Evolutionary conservation across 2,888 invertebrate species (phyloP).

Genomic region (Coenonympha arcania): DNA sequence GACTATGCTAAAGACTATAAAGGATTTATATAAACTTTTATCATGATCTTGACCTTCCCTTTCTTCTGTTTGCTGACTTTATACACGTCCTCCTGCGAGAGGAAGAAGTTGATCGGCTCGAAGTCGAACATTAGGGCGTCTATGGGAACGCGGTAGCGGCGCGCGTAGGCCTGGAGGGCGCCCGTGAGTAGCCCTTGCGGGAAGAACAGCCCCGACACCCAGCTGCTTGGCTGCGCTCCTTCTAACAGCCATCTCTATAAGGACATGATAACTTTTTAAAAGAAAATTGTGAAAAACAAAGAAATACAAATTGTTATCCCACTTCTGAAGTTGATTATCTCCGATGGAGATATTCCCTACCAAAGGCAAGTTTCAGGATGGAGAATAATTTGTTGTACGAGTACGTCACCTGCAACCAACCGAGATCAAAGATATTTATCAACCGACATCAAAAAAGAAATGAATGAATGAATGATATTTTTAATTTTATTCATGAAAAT

Average conservation of each 20-base stretch:
- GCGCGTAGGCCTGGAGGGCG: constrained; percentile 89
- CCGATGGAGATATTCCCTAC: no score
- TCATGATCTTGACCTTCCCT: constrained; percentile 36
- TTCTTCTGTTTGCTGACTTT: constrained; percentile 42
- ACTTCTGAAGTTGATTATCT: no score
- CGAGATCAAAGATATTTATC: no score
- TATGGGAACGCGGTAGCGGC: constrained; percentile 89
- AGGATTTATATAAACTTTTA: no score
- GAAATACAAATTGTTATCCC: no score
- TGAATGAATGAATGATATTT: no score
- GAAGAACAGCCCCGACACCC: constrained; percentile 95
- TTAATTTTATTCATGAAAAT: no score
- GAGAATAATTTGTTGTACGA: no score
- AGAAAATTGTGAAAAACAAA: background rate
- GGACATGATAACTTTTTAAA: background rate
- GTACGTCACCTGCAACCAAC: no score
- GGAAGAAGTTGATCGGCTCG: constrained; percentile 67
- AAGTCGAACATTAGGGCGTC: constrained; percentile 90
- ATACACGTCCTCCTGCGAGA: constrained; percentile 81
- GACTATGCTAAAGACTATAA: no score
- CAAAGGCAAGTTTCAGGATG: no score
- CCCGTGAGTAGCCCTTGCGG: constrained; percentile 95
- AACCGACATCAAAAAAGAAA: no score
- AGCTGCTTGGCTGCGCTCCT: constrained; percentile 85
- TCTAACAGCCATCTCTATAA: constrained; percentile 79